Evolutionary conservation across 2,797 vertebrate species (phyloP).

Genomic region (Tenualosa thibaudeaui): DNA sequence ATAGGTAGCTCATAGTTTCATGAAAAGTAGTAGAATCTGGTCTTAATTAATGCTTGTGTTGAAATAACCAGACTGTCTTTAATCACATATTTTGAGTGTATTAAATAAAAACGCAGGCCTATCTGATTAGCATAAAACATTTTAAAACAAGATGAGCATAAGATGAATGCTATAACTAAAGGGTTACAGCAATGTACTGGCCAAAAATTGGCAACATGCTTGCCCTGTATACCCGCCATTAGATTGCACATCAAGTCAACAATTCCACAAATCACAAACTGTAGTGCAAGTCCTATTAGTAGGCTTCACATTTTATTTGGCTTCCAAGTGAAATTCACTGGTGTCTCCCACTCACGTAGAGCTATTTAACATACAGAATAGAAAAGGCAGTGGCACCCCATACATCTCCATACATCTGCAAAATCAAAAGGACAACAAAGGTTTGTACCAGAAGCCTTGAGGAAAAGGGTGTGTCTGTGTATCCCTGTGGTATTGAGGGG

Average conservation of each 20-base stretch:
- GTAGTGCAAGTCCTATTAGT: background rate
- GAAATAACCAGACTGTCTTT: no score
- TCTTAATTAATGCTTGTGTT: no score
- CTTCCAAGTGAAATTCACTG: background rate
- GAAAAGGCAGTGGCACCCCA: conserved; percentile 54
- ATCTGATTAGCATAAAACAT: no score
- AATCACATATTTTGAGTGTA: no score
- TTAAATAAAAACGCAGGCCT: no score
- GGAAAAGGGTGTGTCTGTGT: conserved; percentile 8
- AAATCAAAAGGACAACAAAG: conserved; percentile 55
- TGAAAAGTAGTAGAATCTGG: no score
- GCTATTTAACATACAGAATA: background rate
- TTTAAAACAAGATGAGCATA: background rate
- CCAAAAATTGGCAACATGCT: background rate
- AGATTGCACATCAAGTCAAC: background rate
- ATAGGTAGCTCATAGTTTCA: no score
- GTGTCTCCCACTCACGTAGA: background rate
- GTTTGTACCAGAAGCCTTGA: conserved; percentile 42
- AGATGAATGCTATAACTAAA: background rate
- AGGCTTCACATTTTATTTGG: conserved; percentile 37
- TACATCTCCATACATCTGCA: conserved; percentile 58
- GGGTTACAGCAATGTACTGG: background rate
- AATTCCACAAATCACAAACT: background rate
- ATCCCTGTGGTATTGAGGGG: conserved; percentile 21
- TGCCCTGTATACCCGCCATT: background rate